Conservation (phyloP, 1,140 invertebrate species). For the Sitodiplosis mosellana region DNA sequence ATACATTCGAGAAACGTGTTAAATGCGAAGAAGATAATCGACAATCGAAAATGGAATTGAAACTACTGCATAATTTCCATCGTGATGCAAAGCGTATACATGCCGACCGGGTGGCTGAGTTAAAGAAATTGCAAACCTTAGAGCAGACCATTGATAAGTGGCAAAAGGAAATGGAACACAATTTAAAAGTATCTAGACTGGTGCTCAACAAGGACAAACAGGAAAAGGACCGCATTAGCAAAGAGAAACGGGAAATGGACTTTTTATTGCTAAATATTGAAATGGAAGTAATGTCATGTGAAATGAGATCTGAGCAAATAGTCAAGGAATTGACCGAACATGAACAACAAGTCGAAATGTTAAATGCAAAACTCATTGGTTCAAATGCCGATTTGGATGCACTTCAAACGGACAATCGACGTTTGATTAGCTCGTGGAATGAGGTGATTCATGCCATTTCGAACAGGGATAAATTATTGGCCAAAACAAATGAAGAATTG, state of each 20-base stretch:
- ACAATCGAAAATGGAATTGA: constrained; percentile 21
- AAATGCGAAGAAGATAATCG: constrained; percentile 18
- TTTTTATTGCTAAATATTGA: constrained; percentile 30
- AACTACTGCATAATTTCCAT: constrained; percentile 19
- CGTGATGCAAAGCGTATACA: constrained; percentile 22
- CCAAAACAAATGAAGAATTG: constrained; percentile 36
- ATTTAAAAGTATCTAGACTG: constrained; percentile 28
- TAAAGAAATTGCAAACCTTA: constrained; percentile 24
- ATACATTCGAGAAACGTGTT: constrained; percentile 23
- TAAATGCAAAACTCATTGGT: constrained; percentile 31
- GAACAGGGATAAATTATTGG: constrained; percentile 41
- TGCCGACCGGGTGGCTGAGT: constrained; percentile 21
- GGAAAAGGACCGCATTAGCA: constrained; percentile 26
- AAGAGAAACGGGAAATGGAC: constrained; percentile 32
- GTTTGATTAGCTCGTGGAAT: constrained; percentile 49
- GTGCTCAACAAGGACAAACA: constrained; percentile 30
- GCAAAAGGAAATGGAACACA: constrained; percentile 29
- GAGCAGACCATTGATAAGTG: constrained; percentile 28
- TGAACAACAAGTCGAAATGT: constrained; percentile 24
- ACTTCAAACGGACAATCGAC: constrained; percentile 43
- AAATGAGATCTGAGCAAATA: constrained; percentile 26
- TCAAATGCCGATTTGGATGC: constrained; percentile 49
- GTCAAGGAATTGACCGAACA: constrained; percentile 27
- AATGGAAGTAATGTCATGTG: constrained; percentile 31
- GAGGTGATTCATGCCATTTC: constrained; percentile 46